Base-by-base conservation (phyloP, 2,797 vertebrate genomes). In the Scomberomorus guttatus region DNA sequence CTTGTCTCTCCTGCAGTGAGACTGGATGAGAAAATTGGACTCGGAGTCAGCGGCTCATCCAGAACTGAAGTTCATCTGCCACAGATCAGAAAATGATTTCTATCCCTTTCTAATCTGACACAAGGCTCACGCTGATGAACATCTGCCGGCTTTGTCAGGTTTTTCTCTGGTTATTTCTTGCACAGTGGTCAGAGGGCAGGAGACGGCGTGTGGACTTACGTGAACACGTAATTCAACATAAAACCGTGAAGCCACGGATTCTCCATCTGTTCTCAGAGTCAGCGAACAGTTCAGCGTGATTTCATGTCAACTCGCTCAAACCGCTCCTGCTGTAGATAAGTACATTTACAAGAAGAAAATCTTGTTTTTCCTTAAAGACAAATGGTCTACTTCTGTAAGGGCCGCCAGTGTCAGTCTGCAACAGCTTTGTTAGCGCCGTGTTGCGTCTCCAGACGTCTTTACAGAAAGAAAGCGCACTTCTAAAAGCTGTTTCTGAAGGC, bases 91-190 rank as follows among this genome's bases (percentile, higher is more conserved):
- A 70, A 56, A n/a, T 3, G 17, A 15, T 71, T 62, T 72, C 54
- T 55, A 22, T 67, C 65, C 54, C 60, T 52, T n/a, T 62, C 46
- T 71, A 69, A 83, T 72, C 70, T 72, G 74, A 34, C 15, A 39
- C 60, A 5, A 59, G 51, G 60, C 67, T 29, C 62, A 22, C 9
- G 14, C 44, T 48, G 66, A 69, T 32, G 24, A 60, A 72, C 67
- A 71, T 76, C 56, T 74, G 71, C 64, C 72, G 4, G 20, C 63
- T 74, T 55, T 15, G 68, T 73, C 63, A 52, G 22, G 55, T 74
- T 34, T 15, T 50, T 80, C 60, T 82, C 46, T 24, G 57, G 3
- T 59, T 7, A 1, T 39, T 55, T 63, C 60, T 17, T 39, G 50
- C 70, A 55, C 72, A 50, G 66, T 24, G 62, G 67, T 70, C 20